phyloP scores from a whole-genome alignment of 2,888 invertebrate genomes.

The Glomeris marginata region DNA sequence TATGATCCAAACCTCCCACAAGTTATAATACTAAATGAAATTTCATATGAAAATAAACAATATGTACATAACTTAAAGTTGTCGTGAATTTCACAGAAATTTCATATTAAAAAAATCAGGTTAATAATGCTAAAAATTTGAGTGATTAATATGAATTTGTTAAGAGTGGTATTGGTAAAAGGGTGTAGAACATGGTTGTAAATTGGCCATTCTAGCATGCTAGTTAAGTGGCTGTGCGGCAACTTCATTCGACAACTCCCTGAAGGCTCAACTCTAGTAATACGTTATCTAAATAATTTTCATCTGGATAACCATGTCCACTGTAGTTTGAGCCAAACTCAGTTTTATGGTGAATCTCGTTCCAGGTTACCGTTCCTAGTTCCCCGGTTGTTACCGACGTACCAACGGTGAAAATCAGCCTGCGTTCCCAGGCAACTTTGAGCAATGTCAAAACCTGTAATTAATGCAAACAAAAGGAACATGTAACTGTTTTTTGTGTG shows the following conservation, averaged over 20 bases:
- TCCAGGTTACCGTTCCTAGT: constrained; percentile 85
- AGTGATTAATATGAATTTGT: no score
- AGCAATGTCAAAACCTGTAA: constrained; percentile 51
- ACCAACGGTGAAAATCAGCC: constrained; percentile 69
- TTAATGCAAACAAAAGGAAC: constrained; percentile 3
- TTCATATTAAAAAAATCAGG: no score
- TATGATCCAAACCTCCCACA: no score
- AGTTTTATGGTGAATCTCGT: constrained; percentile 74
- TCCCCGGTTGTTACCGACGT: constrained; percentile 78
- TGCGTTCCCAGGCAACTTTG: constrained; percentile 66
- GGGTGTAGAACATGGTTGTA: no score
- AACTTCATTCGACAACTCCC: constrained; percentile 27
- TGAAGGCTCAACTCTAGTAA: constrained; percentile 32
- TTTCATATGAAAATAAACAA: no score
- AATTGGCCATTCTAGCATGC: no score
- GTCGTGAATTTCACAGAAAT: no score
- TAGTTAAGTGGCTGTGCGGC: no score
- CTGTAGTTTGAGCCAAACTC: constrained; percentile 42
- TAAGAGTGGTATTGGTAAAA: no score
- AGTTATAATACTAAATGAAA: no score
- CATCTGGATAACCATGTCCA: constrained; percentile 57
- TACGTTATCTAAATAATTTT: constrained; percentile 53
- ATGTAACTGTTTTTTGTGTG: background rate
- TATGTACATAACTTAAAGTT: no score
- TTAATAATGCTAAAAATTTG: no score